Conservation (phyloP, 2,888 invertebrate species). For the Danaus chrysippus region DNA sequence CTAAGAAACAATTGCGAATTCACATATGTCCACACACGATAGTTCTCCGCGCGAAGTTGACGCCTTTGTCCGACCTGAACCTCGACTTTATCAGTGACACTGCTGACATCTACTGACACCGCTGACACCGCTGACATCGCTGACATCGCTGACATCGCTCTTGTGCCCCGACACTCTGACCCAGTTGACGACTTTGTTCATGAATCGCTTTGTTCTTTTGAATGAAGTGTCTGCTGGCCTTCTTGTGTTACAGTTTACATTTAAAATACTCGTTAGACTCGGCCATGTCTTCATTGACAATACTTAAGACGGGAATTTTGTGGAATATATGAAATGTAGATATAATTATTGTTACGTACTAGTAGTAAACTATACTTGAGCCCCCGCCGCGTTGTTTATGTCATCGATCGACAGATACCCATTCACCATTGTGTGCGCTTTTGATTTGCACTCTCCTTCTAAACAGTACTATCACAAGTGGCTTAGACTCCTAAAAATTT, state of each 20-base stretch:
- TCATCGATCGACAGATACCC: slow-evolving; percentile 49
- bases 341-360: slow-evolving; percentile 26
- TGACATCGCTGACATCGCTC: slow-evolving; percentile 34
- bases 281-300: too few relatives aligned
- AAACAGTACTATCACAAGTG: neutral
- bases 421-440: slow-evolving; percentile 56
- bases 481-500: neutral
- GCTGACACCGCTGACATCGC: slow-evolving; percentile 51
- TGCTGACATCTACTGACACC: slow-evolving; percentile 43
- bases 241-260: slow-evolving; percentile 2
- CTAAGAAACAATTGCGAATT: neutral
- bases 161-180: slow-evolving; percentile 52
- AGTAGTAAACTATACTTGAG: slow-evolving; percentile 40
- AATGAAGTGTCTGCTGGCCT: slow-evolving; percentile 23
- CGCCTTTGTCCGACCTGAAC: slow-evolving; percentile 24
- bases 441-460: slow-evolving; percentile 33
- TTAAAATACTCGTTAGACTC: too few relatives aligned
- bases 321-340: slow-evolving; percentile 1
- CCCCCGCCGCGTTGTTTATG: slow-evolving; percentile 72
- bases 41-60: slow-evolving; percentile 13
- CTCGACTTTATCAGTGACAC: slow-evolving; percentile 40
- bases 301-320: too few relatives aligned
- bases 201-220: slow-evolving; percentile 50
- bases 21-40: slow-evolving; percentile 17
- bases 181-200: slow-evolving; percentile 48